Conservation (phyloP, 2,888 invertebrate species). For the Drosophila algonquin region DNA sequence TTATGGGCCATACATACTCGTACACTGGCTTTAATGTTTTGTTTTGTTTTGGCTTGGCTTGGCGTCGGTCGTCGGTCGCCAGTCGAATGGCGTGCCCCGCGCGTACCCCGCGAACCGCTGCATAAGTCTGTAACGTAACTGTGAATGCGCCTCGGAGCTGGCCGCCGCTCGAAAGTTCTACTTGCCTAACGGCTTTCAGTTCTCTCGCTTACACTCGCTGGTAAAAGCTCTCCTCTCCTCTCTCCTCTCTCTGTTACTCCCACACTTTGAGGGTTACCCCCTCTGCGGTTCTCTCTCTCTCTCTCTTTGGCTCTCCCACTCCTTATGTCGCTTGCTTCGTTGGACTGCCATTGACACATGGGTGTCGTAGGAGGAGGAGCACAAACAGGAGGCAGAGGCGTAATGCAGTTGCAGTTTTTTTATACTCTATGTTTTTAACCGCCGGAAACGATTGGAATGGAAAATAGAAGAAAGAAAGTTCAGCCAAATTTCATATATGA, state of each 20-base stretch:
- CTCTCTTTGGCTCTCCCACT: not conserved
- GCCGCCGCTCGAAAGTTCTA: conserved; percentile 11
- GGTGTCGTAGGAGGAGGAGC: not conserved
- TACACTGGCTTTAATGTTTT: conserved; percentile 21
- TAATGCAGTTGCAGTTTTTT: conserved; percentile 19
- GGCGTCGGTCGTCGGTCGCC: conserved; percentile 3
- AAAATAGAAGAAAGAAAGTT: no score
- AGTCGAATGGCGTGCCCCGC: conserved; percentile 25
- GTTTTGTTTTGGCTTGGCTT: conserved; percentile 1
- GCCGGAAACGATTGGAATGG: no score
- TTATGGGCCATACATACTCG: conserved; percentile 20
- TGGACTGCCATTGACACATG: conserved; percentile 36
- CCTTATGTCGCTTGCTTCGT: conserved; percentile 14
- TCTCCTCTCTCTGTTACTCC: not conserved
- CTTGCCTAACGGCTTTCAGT: conserved; percentile 46
- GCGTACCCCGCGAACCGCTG: conserved; percentile 8
- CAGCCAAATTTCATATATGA: no score
- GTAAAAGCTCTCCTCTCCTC: not conserved
- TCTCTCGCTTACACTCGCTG: not conserved
- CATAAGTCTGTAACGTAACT: conserved; percentile 43
- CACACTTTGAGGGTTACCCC: not conserved
- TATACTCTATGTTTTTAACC: no score
- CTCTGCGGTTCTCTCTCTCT: not conserved
- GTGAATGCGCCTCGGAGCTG: conserved; percentile 25
- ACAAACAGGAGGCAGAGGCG: conserved; percentile 2